These are phyloP conservation scores for Penaeus chinensis DNA, from an alignment of 1,140 invertebrate species.

Conservation along the genomic window DNA sequence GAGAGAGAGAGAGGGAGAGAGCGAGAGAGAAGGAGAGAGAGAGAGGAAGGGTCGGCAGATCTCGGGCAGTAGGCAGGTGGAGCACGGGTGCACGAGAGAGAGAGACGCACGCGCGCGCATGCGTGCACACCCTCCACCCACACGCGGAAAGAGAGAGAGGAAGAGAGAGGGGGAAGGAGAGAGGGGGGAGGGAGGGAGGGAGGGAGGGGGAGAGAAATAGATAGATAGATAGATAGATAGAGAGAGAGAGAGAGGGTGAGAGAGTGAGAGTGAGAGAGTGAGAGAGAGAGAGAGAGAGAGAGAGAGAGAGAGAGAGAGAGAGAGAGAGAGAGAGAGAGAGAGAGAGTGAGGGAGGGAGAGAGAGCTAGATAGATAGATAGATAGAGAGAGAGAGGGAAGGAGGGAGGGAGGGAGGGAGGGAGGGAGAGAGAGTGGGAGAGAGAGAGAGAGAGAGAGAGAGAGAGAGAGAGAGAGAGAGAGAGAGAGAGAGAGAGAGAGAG, in stretches of 20 bases:
- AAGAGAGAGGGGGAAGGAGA: constrained; percentile 11
- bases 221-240: background rate
- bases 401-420: constrained; percentile 18
- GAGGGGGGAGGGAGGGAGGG: background rate
- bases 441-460: background rate
- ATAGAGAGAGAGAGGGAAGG: constrained; percentile 12
- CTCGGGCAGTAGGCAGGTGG: background rate
- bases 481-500: background rate
- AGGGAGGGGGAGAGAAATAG: background rate
- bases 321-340: constrained; percentile 5
- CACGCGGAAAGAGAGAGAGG: constrained; percentile 11
- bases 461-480: constrained; percentile 14
- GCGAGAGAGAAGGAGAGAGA: background rate
- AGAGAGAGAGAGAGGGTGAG: constrained; percentile 1
- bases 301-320: constrained; percentile 16
- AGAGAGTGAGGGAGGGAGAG: constrained; percentile 29
- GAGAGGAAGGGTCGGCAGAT: background rate
- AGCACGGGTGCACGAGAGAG: background rate
- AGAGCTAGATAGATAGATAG: constrained; percentile 4
- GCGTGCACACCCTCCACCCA: background rate
- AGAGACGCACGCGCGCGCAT: constrained; percentile 13
- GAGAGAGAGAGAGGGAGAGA: too few species aligned
- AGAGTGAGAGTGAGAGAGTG: constrained; percentile 20
- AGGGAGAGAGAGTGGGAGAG: constrained; percentile 6
- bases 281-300: constrained; percentile 33